Percentiles rank a stretch among this genome's conserved stretches.
phyloP scores from a whole-genome alignment of 2,888 invertebrate species.

The Drosophila robusta region DNA sequence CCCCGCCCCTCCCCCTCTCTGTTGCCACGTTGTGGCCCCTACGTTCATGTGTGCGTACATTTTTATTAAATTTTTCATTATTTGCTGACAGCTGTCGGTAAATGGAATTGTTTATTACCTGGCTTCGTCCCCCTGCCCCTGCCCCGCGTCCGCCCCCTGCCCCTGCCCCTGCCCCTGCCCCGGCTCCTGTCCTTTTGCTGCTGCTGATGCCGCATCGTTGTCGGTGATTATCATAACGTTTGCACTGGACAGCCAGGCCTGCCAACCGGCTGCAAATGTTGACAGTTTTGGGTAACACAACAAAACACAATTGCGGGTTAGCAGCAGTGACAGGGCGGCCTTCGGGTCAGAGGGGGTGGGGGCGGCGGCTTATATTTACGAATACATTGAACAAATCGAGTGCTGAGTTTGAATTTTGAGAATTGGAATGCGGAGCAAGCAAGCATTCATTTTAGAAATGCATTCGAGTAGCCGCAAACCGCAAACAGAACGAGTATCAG shows the following conservation, averaged over 20 bases:
- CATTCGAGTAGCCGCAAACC: constrained; percentile 48
- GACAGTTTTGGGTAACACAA: constrained; percentile 64
- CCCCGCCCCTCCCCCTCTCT: not conserved
- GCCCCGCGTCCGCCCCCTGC: constrained; percentile 1
- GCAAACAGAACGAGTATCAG: constrained; percentile 44
- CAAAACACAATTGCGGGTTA: constrained; percentile 68
- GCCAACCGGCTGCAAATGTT: constrained; percentile 60
- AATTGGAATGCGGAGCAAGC: constrained; percentile 32
- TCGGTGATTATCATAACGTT: constrained; percentile 77
- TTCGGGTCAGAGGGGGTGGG: not conserved
- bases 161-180: constrained; percentile 8
- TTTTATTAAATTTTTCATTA: constrained; percentile 81
- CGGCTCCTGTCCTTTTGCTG: constrained; percentile 1
- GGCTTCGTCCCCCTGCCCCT: constrained; percentile 34
- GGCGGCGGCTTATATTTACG: constrained; percentile 3
- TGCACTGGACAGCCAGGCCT: constrained; percentile 25
- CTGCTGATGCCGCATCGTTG: constrained; percentile 35
- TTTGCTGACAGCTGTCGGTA: constrained; percentile 82
- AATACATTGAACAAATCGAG: constrained; percentile 45
- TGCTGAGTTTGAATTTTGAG: constrained; percentile 26
- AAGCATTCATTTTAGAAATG: constrained; percentile 47
- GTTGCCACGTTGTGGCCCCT: not conserved
- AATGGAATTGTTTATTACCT: constrained; percentile 81
- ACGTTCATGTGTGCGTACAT: constrained; percentile 40
- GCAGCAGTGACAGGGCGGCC: constrained; percentile 11